phyloP scores from a whole-genome alignment of 2,888 invertebrate species.

The Heliconius cydno region DNA sequence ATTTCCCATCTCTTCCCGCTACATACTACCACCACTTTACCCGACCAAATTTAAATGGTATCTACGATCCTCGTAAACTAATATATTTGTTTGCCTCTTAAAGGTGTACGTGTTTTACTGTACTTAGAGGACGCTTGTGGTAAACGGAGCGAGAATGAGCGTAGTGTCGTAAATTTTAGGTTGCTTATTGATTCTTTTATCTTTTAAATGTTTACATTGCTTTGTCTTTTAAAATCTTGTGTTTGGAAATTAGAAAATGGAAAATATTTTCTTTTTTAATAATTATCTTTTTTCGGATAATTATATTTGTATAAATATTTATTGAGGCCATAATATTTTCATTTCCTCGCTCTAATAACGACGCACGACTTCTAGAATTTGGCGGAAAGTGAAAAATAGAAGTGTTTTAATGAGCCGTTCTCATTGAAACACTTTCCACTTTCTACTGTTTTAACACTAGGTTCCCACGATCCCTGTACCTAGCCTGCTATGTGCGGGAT shows the following conservation, averaged over 20 bases:
- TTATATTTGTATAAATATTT: neutral
- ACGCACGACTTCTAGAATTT: too few relatives aligned
- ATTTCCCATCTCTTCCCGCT: conserved; percentile 21
- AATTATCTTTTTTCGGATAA: neutral
- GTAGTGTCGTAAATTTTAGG: conserved; percentile 28
- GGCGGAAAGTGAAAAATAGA: too few relatives aligned
- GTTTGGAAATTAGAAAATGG: neutral
- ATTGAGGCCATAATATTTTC: neutral
- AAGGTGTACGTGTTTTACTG: conserved; percentile 30
- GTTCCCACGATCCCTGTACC: too few relatives aligned
- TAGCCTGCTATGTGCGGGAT: too few relatives aligned
- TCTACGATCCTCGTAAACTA: conserved; percentile 20
- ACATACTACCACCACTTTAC: conserved; percentile 27
- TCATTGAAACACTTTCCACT: too few relatives aligned
- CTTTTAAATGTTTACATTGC: conserved; percentile 11
- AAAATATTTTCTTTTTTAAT: neutral
- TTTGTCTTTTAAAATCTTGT: neutral
- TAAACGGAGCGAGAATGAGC: conserved; percentile 31
- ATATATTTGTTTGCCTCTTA: conserved; percentile 30
- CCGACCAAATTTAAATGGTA: conserved; percentile 29
- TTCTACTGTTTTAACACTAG: too few relatives aligned
- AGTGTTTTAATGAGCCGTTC: too few relatives aligned
- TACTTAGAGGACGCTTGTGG: conserved; percentile 27
- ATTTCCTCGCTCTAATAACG: too few relatives aligned
- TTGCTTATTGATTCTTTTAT: conserved; percentile 30